These are phyloP conservation scores for Ceyx margarethae DNA, from an alignment of 2,113 vertebrate species.

Conservation along the genomic window DNA sequence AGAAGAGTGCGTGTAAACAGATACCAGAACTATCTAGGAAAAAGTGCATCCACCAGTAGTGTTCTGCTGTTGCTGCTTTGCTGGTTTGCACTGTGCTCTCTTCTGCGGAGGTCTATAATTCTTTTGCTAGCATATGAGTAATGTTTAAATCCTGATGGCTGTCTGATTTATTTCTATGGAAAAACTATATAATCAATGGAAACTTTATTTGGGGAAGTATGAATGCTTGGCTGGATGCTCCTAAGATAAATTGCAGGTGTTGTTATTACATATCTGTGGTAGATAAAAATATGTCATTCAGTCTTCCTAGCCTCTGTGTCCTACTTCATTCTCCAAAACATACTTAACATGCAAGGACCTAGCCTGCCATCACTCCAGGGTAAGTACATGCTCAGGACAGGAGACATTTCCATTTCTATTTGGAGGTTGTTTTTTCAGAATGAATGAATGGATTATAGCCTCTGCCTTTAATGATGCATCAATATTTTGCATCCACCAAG, in stretches of 20 bases:
- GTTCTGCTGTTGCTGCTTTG: rapidly evolving
- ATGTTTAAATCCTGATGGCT: neutral
- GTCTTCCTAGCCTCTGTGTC: neutral
- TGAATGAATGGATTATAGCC: neutral
- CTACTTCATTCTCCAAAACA: neutral
- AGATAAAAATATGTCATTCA: neutral
- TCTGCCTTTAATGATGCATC: neutral
- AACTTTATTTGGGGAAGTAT: neutral
- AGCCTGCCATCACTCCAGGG: neutral
- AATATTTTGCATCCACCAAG: neutral
- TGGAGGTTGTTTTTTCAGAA: constrained; percentile 18
- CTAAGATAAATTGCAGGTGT: neutral
- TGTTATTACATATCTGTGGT: neutral
- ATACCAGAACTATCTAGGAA: neutral
- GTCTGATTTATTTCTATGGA: neutral
- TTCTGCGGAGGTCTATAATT: neutral
- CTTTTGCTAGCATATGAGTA: neutral
- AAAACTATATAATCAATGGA: neutral
- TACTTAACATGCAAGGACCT: neutral
- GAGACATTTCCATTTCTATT: neutral
- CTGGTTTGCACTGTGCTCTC: neutral
- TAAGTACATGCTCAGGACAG: neutral
- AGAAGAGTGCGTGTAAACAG: neutral
- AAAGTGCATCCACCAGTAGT: neutral
- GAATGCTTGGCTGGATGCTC: neutral